Base-by-base conservation (phyloP, 2,888 invertebrate genomes). In the Hedychridium roseum region DNA sequence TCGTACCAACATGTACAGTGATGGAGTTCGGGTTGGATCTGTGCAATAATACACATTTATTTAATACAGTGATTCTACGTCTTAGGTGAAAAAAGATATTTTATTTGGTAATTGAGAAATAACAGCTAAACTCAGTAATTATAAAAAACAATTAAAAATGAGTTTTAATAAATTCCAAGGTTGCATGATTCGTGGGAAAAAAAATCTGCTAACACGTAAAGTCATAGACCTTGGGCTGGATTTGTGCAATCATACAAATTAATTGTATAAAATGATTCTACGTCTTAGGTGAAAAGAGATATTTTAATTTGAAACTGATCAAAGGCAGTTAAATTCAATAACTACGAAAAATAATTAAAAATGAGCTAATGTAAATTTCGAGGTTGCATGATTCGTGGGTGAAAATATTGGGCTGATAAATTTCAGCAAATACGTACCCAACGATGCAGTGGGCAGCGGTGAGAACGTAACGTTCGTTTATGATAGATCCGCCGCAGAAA, bases 221-320 rank as follows among this genome's bases (percentile, higher is more conserved):
- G n/a, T n/a, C n/a, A n/a, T n/a, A n/a, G n/a, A n/a, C n/a, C n/a
- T n/a, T n/a, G n/a, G n/a, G n/a, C n/a, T n/a, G n/a, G n/a, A n/a
- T n/a, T n/a, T n/a, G n/a, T n/a, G n/a, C n/a, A n/a, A n/a, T n/a
- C n/a, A n/a, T n/a, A n/a, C n/a, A n/a, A n/a, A n/a, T n/a, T n/a
- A n/a, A n/a, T n/a, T n/a, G n/a, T n/a, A n/a, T n/a, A n/a, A 84
- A 43, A 84, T 81, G 62, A 83, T 80, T 0, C 76, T 64, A 1
- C 71, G 73, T 54, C 60, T 74, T 0, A 84, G 81, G 0, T 73
- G 72, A 50, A 23, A 23, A 23, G 9, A 23, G 23, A 6, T 23
- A 9, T 23, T 9, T 9, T 23, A 6, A 23, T 23, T 2, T 15
- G 16, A 5, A n/a, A 12, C 1, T 20, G 1, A 1, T 34, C 2